Evolutionary conservation across 2,797 vertebrate species (phyloP).

Genomic region (Tachyglossus aculeatus): DNA sequence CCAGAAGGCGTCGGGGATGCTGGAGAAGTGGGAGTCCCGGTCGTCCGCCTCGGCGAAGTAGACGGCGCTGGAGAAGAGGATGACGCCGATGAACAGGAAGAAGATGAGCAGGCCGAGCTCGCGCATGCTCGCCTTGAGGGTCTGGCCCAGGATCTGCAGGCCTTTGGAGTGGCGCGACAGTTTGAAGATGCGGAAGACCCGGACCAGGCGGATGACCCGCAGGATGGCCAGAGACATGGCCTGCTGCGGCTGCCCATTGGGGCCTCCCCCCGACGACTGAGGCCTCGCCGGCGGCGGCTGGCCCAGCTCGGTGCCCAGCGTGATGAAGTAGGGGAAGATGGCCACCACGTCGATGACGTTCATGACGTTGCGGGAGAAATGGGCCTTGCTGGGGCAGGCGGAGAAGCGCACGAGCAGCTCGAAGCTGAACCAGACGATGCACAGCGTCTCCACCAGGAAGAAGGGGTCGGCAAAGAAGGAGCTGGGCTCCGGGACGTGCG

Average conservation of each 20-base stretch:
- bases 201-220: constrained; percentile 87
- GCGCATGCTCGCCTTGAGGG: constrained; percentile 89
- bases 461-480: constrained; percentile 94
- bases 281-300: constrained; percentile 81
- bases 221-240: constrained; percentile 91
- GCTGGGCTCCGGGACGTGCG: constrained; percentile 49
- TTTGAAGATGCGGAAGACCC: constrained; percentile 91
- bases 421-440: constrained; percentile 95
- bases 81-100: constrained; percentile 91
- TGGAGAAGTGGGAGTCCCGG: constrained; percentile 85
- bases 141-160: constrained; percentile 89
- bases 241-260: constrained; percentile 79
- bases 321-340: constrained; percentile 95
- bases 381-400: constrained; percentile 90
- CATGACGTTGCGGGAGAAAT: constrained; percentile 96
- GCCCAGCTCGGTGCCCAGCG: constrained; percentile 86
- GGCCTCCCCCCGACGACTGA: constrained; percentile 16
- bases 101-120: constrained; percentile 93
- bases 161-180: constrained; percentile 90
- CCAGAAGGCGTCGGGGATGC: constrained; percentile 96
- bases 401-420: constrained; percentile 92
- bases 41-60: constrained; percentile 95
- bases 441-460: constrained; percentile 92
- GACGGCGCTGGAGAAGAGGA: constrained; percentile 93
- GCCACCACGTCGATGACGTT: constrained; percentile 95